Evolutionary conservation across 2,797 vertebrate genomes (phyloP).

Genomic region (Tympanoctomys barrerae): DNA sequence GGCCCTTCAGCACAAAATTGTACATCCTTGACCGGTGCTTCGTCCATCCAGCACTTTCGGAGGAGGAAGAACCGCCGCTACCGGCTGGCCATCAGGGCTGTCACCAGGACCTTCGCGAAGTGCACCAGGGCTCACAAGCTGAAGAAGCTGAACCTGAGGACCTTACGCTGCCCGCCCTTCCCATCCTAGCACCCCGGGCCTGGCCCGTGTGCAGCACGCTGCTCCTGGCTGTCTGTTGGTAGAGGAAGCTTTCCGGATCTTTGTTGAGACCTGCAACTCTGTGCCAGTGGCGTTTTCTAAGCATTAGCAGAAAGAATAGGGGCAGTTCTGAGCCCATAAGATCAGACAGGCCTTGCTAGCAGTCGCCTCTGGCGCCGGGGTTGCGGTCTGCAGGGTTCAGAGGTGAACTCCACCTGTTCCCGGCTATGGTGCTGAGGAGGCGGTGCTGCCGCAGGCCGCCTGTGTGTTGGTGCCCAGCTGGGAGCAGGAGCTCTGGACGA

Average conservation of each 20-base stretch:
- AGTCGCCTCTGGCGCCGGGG: neutral
- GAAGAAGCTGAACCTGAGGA: slow-evolving; percentile 92
- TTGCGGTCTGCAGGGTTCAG: neutral
- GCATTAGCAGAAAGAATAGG: too few species aligned
- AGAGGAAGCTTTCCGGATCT: neutral
- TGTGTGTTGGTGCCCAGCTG: neutral
- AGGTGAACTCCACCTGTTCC: neutral
- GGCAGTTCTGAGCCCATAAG: neutral
- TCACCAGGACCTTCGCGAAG: slow-evolving; percentile 93
- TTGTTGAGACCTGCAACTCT: too few species aligned
- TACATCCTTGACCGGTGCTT: neutral
- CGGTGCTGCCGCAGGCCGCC: neutral
- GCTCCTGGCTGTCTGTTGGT: neutral
- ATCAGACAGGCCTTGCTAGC: neutral
- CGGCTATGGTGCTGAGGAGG: neutral
- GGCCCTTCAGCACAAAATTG: too few species aligned
- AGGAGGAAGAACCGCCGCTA: slow-evolving; percentile 97
- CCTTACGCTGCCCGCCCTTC: slow-evolving; percentile 84
- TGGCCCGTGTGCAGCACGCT: too few species aligned
- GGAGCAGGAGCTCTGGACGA: too few species aligned
- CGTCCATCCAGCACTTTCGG: slow-evolving; percentile 92
- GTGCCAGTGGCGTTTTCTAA: too few species aligned
- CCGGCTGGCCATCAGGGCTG: slow-evolving; percentile 91
- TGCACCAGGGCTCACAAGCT: slow-evolving; percentile 91
- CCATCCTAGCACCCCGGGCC: too few species aligned